Conservation (phyloP, 2,113 vertebrate species). For the Cepphus grylle region DNA sequence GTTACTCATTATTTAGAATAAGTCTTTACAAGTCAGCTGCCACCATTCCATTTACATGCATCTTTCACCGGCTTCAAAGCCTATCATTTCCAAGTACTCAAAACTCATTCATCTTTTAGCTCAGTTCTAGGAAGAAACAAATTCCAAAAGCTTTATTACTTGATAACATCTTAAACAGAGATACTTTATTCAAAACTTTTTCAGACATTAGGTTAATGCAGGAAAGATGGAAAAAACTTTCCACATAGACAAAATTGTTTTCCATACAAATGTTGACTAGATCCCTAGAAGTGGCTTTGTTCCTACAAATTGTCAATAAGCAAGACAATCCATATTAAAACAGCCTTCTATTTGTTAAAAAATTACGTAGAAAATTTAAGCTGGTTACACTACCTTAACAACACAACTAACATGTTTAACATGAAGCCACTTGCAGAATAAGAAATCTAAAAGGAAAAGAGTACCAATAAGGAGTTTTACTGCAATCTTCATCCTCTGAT, state of each 20-base stretch:
- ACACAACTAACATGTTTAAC: slow-evolving; percentile 49
- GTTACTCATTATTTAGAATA: not conserved
- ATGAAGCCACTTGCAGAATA: slow-evolving; percentile 2
- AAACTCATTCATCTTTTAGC: not conserved
- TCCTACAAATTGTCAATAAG: slow-evolving; percentile 23
- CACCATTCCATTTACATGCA: not conserved
- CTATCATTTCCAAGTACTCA: not conserved
- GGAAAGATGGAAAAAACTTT: not conserved
- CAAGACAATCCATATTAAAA: slow-evolving; percentile 52
- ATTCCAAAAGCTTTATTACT: not conserved
- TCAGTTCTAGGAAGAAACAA: not conserved
- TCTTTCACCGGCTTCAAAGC: not conserved
- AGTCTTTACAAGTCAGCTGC: not conserved
- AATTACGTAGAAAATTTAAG: slow-evolving; percentile 62
- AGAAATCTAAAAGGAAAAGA: slow-evolving; percentile 49
- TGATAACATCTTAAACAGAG: not conserved
- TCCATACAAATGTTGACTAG: not conserved
- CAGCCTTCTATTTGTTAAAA: slow-evolving; percentile 67
- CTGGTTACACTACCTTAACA: slow-evolving; percentile 70
- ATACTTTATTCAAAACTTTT: not conserved
- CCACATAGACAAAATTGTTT: not conserved
- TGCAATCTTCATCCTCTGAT: slow-evolving; percentile 47
- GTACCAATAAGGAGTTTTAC: slow-evolving; percentile 25
- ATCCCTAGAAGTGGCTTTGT: not conserved
- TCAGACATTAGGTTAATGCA: not conserved